Base-by-base conservation (phyloP, 2,113 vertebrate species). In the Antigone vipio region DNA sequence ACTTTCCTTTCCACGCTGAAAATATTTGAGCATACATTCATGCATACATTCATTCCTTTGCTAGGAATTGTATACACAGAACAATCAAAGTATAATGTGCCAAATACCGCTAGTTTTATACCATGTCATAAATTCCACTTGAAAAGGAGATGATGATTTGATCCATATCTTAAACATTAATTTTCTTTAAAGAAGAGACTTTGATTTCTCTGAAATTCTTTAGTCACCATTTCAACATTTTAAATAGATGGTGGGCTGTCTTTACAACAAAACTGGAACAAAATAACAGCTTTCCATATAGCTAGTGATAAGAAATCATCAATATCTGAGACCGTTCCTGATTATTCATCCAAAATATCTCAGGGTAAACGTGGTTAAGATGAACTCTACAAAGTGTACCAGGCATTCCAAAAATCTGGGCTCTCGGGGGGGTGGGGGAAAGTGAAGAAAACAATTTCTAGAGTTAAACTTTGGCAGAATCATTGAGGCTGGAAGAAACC, bases 21-120 rank as follows among this genome's bases (percentile, higher is more conserved):
- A 45, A 17, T 45, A 6, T 80, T 35, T 63, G n/a, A 63, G 18
- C 52, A 35, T 40, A 29, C 0, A 0, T 64, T 81, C 14, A 13
- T 63, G 18, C 52, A 35, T 40, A 29, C 0, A 0, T 64, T 81
- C 10, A 13, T 63, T 71, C 47, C 27, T 40, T 89, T 72, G 32
- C 53, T 76, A 24, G 38, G 47, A 75, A 72, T 9, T 68, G 10
- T 50, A 19, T 64, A 40, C n/a, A 42, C 6, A 55, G 26, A 82
- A 35, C 18, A 68, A 49, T 55, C 49, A 23, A 67, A 85, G 11
- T 55, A 22, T 5, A 21, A n/a, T 3, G 4, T 47, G 38, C n/a
- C 58, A 91, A 66, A 59, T 55, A 35, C 19, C 45, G 27, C 24
- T 77, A 27, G 16, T 59, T 67, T 94, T 44, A 14, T 60, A 35